Evolutionary conservation across 2,113 vertebrate species (phyloP), one percentile per base, ranked within the genome.

Genomic region (Setophaga coronata): DNA sequence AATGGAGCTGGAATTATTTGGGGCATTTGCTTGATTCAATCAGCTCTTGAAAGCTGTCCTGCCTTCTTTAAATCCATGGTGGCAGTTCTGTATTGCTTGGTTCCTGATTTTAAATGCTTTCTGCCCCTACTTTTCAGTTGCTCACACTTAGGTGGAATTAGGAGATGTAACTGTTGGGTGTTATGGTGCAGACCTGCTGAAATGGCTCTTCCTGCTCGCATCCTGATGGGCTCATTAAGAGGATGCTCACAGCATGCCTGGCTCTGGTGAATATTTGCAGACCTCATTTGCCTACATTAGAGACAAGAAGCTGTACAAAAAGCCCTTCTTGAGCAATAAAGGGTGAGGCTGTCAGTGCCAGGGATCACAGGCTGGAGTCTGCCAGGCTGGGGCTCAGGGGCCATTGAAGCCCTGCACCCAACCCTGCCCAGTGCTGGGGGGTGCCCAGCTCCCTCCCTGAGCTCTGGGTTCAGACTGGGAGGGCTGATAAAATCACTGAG

Each of bases 271-370:
- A 98, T 97, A 98, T 98, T 97, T 97, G 96, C 98, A 96, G 96
- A 96, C 92, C 97, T 98, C 97, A 98, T 98, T 98, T 98, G 98
- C 98, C 97, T 98, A 98, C 97, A 98, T 98, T 98, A 98, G 91
- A 98, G 97, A 97, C 92, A 97, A 97, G 97, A 93, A 94, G 92
- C 94, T 95, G 94, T 83, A 48, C 93, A 89, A 93, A 95, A 95
- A 95, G 90, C 87, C 92, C 89, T 96, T 90, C 94, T 86, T 71
- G 96, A 96, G 94, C 92, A 88, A 81, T 94, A 95, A 97, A 97
- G 1, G 66, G 71, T 82, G 96, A 98, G 93, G 96, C 97, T 92
- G 96, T 92, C 73, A 50, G 89, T 97, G 70, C 82, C 97, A 38
- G 54, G 96, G 96, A 97, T 97, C 95, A 90, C 29, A 87, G 96